These are phyloP conservation scores for Dione juno DNA, from an alignment of 2,888 invertebrate genomes.

Conservation along the genomic window DNA sequence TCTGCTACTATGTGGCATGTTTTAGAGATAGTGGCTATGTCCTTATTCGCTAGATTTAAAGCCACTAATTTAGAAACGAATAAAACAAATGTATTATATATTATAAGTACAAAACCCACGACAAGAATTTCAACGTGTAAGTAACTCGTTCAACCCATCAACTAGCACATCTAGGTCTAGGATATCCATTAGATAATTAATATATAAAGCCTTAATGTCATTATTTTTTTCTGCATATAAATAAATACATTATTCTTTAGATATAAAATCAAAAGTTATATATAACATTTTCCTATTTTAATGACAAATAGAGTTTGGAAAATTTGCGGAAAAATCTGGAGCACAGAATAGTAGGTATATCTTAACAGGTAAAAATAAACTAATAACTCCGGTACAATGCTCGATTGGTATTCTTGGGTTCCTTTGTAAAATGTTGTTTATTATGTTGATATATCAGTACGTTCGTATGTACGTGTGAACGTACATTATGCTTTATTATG, in stretches of 20 bases:
- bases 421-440: slow-evolving; percentile 12
- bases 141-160: too few relatives aligned
- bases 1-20: background rate
- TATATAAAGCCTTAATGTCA: too few relatives aligned
- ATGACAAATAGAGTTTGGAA: slow-evolving; percentile 12
- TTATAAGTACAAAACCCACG: too few relatives aligned
- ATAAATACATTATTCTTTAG: background rate
- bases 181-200: too few relatives aligned
- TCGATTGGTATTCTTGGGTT: slow-evolving; percentile 33
- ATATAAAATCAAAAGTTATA: background rate
- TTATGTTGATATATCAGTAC: background rate
- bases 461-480: background rate
- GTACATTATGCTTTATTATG: background rate
- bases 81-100: too few relatives aligned
- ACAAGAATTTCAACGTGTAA: too few relatives aligned
- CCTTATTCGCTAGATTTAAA: too few relatives aligned
- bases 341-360: slow-evolving; percentile 10
- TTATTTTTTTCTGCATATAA: too few relatives aligned
- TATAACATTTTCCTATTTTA: slow-evolving; percentile 3
- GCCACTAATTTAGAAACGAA: too few relatives aligned
- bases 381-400: slow-evolving; percentile 24
- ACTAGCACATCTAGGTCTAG: too few relatives aligned
- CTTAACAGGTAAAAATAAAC: slow-evolving; percentile 28
- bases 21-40: too few relatives aligned
- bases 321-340: background rate